Percentiles rank a stretch among this genome's conserved stretches.
Evolutionary conservation across 2,888 invertebrate species (phyloP).

Genomic region (Chymomyza procnemis): DNA sequence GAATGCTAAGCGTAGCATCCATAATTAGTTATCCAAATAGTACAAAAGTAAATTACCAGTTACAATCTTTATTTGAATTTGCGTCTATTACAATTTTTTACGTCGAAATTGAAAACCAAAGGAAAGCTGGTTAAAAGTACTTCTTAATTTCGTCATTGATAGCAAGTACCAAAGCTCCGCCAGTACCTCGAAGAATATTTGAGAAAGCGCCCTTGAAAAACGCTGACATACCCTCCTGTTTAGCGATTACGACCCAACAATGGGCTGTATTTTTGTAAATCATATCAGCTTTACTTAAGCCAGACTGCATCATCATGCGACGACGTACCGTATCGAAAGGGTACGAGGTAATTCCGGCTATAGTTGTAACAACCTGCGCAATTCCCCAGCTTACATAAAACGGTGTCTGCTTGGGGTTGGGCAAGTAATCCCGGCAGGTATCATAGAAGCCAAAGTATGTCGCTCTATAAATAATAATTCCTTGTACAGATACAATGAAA

Average conservation of each 20-base stretch:
- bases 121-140: neutral
- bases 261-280: neutral
- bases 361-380: neutral
- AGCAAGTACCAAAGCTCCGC: neutral
- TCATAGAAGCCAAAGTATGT: neutral
- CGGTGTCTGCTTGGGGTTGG: neutral
- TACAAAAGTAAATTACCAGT: too few species aligned
- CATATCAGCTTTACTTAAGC: neutral
- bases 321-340: neutral
- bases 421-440: neutral
- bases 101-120: neutral
- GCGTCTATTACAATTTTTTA: too few species aligned
- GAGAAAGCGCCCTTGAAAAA: neutral
- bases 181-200: neutral
- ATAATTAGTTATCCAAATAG: too few species aligned
- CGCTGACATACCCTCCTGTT: neutral
- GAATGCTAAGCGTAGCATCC: too few species aligned
- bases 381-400: neutral
- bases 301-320: neutral
- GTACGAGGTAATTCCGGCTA: neutral
- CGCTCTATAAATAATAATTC: neutral
- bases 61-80: too few species aligned
- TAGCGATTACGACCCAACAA: neutral
- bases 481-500: neutral
- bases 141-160: neutral